Evolutionary conservation across 2,797 vertebrate genomes (phyloP), one percentile per base, ranked within the genome.

Genomic region (Myotis pilosus): DNA sequence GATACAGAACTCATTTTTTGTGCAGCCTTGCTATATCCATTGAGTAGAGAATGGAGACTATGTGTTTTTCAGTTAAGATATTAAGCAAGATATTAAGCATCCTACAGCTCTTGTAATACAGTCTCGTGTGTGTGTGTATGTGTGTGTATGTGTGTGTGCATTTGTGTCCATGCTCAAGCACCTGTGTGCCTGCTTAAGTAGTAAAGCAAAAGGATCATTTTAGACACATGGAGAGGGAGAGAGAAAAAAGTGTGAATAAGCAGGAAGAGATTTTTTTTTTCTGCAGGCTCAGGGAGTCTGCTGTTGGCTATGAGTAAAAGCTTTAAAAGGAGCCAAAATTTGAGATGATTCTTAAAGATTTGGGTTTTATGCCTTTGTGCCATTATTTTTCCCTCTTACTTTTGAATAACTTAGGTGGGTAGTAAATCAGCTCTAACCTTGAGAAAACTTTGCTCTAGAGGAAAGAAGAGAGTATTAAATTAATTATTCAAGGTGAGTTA

Each of bases 261-360:
- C 69, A 91, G 41, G 44, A 91, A 92, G 78, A 55, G 33, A 51
- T 69, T 80, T 75, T 80, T 75, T 60, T 60, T 72, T 22, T 30
- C 44, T 51, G 20, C 38, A 80, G 51, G 62, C 53, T 71, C 33
- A 23, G 53, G 5, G 38, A 41, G 3, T 19, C 4, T 57, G 81
- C 12, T 62, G 3, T 3, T 30, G 79, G 44, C 36, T 38, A 0
- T 44, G 23, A 23, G n/a, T 28, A 30, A 87, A 92, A 64, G 4
- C 12, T 53, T 82, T 62, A 44, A 62, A 49, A 91, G 62, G 7
- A 74, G 78, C n/a, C 69, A 71, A 71, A 53, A 79, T 55, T 8
- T 7, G 44, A 82, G n/a, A 25, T 36, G 53, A 88, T 69, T 91
- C 36, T 87, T 41, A 74, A 86, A 80, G 53, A 75, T 28, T 4